Evolutionary conservation across 2,888 invertebrate genomes (phyloP).

Genomic region (Dryococelus australis): DNA sequence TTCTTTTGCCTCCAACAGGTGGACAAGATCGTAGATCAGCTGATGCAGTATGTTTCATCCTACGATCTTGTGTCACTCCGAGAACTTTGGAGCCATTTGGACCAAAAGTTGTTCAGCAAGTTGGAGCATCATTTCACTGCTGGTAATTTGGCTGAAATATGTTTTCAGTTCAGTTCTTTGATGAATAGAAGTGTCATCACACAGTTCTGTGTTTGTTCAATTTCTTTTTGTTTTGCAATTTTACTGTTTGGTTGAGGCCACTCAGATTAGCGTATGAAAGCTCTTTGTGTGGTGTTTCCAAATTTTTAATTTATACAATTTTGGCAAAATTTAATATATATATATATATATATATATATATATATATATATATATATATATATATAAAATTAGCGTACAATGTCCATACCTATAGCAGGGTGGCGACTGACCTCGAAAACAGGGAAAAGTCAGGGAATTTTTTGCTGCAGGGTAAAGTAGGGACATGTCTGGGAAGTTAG

Average conservation of each 20-base stretch:
- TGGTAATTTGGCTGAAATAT: slow-evolving; percentile 60
- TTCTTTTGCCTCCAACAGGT: slow-evolving; percentile 57
- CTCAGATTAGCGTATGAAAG: not conserved
- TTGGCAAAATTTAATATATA: no score
- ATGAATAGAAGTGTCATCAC: not conserved
- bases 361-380: no score
- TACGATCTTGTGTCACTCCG: slow-evolving; percentile 83
- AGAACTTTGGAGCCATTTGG: slow-evolving; percentile 90
- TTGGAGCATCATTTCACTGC: slow-evolving; percentile 84
- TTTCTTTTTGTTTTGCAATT: not conserved
- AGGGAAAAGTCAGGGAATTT: no score
- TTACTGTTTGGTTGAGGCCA: not conserved
- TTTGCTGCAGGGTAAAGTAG: no score
- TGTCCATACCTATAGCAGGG: no score
- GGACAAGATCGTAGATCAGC: slow-evolving; percentile 87
- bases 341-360: no score
- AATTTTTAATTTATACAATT: no score
- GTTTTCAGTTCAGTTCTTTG: not conserved
- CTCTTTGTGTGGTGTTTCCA: not conserved
- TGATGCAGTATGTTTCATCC: slow-evolving; percentile 74
- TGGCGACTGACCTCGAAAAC: no score
- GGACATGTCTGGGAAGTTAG: no score
- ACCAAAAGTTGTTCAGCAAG: slow-evolving; percentile 85
- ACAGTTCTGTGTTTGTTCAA: not conserved
- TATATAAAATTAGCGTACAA: no score